A percentile compares a stretch with the other conserved stretches of the same genome.
Conservation (phyloP, 2,888 invertebrate species). For the Eurytoma californica region DNA sequence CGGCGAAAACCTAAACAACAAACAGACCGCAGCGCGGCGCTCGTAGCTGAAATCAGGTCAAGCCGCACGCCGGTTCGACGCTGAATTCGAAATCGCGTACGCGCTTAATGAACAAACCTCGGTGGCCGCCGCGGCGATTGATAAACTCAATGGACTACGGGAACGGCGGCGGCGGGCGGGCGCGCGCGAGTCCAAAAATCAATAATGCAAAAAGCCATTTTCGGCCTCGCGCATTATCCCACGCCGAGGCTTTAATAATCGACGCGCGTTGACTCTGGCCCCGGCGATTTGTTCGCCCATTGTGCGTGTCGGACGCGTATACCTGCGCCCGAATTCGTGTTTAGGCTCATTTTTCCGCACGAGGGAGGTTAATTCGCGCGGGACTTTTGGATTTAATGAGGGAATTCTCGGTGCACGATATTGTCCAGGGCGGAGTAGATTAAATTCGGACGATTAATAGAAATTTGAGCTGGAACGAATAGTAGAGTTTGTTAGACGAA, state of each 20-base stretch:
- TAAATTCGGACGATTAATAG: too few relatives aligned
- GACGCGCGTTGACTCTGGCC: background rate
- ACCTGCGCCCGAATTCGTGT: too few relatives aligned
- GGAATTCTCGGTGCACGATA: too few relatives aligned
- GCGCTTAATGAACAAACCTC: constrained; percentile 30
- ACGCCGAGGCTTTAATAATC: constrained; percentile 19
- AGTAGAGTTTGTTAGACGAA: too few relatives aligned
- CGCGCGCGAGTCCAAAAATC: background rate
- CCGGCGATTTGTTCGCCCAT: background rate
- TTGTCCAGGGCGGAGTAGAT: too few relatives aligned
- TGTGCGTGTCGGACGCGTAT: background rate
- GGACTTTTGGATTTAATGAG: too few relatives aligned
- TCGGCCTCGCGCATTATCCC: constrained; percentile 1
- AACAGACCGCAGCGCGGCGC: constrained; percentile 6
- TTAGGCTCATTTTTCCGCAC: too few relatives aligned
- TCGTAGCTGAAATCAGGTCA: constrained; percentile 32
- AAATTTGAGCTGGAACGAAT: too few relatives aligned
- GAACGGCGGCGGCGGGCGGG: background rate
- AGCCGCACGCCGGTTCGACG: constrained; percentile 8
- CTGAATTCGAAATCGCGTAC: background rate
- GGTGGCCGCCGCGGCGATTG: constrained; percentile 9
- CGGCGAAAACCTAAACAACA: constrained; percentile 29
- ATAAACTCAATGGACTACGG: constrained; percentile 21
- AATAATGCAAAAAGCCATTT: constrained; percentile 44
- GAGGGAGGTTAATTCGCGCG: too few relatives aligned